Conservation (phyloP, 2,113 vertebrate genomes). For the Percopsis transmontana region DNA sequence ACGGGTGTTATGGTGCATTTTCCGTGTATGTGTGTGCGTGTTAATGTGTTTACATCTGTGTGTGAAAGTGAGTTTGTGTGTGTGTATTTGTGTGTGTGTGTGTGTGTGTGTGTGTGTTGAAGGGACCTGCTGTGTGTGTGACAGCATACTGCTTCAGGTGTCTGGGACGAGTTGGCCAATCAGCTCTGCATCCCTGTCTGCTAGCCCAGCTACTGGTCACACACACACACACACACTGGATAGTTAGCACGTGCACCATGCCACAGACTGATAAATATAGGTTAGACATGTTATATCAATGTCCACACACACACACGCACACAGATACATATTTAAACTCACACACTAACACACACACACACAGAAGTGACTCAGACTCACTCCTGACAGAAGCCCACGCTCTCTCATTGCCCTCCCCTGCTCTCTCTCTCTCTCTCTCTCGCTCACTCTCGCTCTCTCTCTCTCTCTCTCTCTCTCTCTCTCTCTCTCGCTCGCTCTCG, state of each 20-base stretch:
- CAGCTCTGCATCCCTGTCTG: too few species aligned
- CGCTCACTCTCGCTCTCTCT: neutral
- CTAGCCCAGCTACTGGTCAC: neutral
- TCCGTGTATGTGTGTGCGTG: too few species aligned
- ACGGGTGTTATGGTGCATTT: too few species aligned
- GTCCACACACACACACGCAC: conserved; percentile 2
- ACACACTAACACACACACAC: conserved; percentile 32
- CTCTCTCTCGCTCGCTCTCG: conserved; percentile 1
- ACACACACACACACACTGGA: conserved; percentile 4
- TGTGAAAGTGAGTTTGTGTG: too few species aligned
- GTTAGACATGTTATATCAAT: conserved; percentile 1
- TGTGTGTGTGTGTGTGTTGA: too few species aligned
- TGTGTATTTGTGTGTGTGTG: too few species aligned
- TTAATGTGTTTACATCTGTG: too few species aligned
- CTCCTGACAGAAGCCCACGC: conserved; percentile 39
- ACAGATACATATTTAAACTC: neutral
- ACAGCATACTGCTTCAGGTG: too few species aligned
- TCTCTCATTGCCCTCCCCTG: neutral
- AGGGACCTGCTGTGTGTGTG: too few species aligned
- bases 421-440: neutral
- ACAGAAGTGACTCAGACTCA: conserved; percentile 38
- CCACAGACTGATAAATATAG: conserved; percentile 20
- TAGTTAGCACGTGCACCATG: neutral
- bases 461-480: neutral
- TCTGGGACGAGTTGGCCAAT: too few species aligned